A percentile compares a stretch with the other conserved stretches of the same genome.
phyloP scores from a whole-genome alignment of 2,888 invertebrate species.

The Tachina fera region DNA sequence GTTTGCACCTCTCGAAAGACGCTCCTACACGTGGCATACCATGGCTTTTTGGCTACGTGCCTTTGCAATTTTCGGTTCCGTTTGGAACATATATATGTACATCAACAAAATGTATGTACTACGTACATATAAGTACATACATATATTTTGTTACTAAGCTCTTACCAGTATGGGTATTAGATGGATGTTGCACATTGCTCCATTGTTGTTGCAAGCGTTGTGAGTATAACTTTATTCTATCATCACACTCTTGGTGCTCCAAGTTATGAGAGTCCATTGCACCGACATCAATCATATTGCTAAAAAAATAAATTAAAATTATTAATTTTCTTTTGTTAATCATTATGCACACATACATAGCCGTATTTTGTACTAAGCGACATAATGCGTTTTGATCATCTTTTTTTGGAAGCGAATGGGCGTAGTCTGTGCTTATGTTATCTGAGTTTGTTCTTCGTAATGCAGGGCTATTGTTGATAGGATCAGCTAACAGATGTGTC shows the following conservation, averaged over 20 bases:
- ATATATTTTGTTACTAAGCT: background rate
- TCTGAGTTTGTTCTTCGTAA: constrained; percentile 89
- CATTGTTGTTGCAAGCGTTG: constrained; percentile 84
- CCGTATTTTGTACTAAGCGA: constrained; percentile 94
- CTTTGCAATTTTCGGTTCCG: too few species aligned
- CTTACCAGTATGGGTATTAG: constrained; percentile 77
- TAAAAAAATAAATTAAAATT: constrained; percentile 79
- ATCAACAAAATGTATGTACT: too few species aligned
- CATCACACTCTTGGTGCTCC: constrained; percentile 94
- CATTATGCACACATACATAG: constrained; percentile 90
- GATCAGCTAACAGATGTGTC: constrained; percentile 91
- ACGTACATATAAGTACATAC: too few species aligned
- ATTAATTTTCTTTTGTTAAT: background rate
- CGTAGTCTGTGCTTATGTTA: constrained; percentile 86
- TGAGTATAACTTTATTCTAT: constrained; percentile 89
- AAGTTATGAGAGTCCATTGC: constrained; percentile 94
- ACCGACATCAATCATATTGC: constrained; percentile 97
- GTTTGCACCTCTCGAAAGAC: background rate
- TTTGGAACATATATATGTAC: too few species aligned
- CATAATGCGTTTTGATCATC: constrained; percentile 96
- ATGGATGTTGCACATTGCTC: constrained; percentile 81
- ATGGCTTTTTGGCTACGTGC: too few species aligned
- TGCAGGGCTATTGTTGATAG: constrained; percentile 89
- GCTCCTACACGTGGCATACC: too few species aligned
- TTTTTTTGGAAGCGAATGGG: constrained; percentile 88